Base-by-base conservation (phyloP, 2,888 invertebrate genomes). In the Harpalus rubripes region DNA sequence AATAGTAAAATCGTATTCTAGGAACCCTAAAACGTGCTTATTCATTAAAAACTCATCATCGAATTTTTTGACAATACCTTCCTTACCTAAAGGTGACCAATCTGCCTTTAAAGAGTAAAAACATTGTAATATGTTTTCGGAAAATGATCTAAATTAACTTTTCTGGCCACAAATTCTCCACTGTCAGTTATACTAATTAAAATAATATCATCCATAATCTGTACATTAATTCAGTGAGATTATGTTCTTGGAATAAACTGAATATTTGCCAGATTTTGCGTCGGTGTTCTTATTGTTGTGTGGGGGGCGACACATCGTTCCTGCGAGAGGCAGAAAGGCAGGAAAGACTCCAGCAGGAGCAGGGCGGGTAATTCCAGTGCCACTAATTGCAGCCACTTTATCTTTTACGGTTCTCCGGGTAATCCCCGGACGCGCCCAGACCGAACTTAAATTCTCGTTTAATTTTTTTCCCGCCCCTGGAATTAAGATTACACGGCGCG, bases 371-470 rank as follows among this genome's bases (percentile, higher is more conserved):
- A 84, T 84, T 76, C 84, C 84, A 63, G 78, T 63, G 63, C 84
- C 84, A 84, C 84, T 84, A 84, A 84, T 84, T 84, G 84, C 78
- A 32, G 84, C 78, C 84, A 84, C 84, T 84, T 84, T 84, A 84
- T 84, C 84, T 84, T 84, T 84, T 84, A 84, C 84, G 84, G 84
- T 78, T 78, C 65, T 63, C 78, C 63, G 78, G 26, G 65, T 78
- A 78, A 78, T 78, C 84, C 84, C 84, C 65, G 78, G 78, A 84
- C 76, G 83, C 83, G 76, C 41, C 76, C 39, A 78, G 78, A 84
- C 65, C 41, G 32, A 84, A 84, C 78, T 84, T 84, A 84, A 84
- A 84, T 78, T 84, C 84, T 78, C 84, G 78, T 84, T 84, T 84
- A 84, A 84, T 84, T 84, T 84, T 84, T 84, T 84, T 84, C 84